phyloP scores from a whole-genome alignment of 1,140 invertebrate species.

The Drosophila lowei region DNA sequence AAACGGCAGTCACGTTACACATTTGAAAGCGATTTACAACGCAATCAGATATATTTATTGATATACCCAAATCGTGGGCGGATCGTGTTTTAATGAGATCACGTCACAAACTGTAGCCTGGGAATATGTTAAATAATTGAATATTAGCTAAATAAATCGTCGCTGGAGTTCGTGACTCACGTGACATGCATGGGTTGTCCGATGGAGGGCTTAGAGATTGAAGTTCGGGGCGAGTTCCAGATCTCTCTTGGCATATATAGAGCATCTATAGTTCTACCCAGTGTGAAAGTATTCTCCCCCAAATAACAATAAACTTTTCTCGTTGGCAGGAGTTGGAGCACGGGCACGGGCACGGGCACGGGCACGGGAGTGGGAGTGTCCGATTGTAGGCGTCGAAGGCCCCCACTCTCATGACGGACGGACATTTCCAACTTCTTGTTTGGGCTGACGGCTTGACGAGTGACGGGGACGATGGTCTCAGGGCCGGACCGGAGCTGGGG shows the following conservation, averaged over 20 bases:
- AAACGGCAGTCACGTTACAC: not conserved
- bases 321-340: not conserved
- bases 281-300: not conserved
- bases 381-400: not conserved
- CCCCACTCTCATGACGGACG: conserved; percentile 43
- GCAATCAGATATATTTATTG: conserved; percentile 27
- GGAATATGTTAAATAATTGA: conserved; percentile 23
- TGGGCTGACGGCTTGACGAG: conserved; percentile 29
- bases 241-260: not conserved
- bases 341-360: no score
- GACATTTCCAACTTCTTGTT: conserved; percentile 61
- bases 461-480: no score
- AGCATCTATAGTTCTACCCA: not conserved
- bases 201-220: no score
- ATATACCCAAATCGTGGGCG: conserved; percentile 14
- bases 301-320: not conserved
- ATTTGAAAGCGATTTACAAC: conserved; percentile 16
- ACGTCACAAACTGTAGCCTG: conserved; percentile 14
- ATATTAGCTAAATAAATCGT: conserved; percentile 32
- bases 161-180: conserved; percentile 18
- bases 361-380: conserved; percentile 4
- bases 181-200: not conserved
- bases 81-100: conserved; percentile 20
- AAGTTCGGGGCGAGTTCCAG: no score
- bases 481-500: not conserved